These are phyloP conservation scores for Prunella strophiata DNA, from an alignment of 2,797 vertebrate genomes.

Conservation along the genomic window DNA sequence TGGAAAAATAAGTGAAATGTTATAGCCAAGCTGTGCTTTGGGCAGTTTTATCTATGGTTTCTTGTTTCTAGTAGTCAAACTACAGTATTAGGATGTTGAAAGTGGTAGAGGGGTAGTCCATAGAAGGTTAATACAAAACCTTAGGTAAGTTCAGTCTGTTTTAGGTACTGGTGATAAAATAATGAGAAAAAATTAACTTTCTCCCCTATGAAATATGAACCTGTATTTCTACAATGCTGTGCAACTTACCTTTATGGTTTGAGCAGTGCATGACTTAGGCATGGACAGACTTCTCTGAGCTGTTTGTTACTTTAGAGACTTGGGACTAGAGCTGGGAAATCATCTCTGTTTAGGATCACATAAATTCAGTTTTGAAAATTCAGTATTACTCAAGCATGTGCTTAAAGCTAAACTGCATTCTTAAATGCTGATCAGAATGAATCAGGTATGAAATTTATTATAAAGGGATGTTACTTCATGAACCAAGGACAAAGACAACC, in stretches of 20 bases:
- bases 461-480: fast-evolving
- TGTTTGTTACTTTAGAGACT: neutral
- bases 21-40: neutral
- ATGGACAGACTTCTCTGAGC: neutral
- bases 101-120: fast-evolving
- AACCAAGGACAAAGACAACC: neutral
- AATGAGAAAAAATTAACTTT: neutral
- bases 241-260: neutral
- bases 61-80: neutral
- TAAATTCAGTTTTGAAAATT: neutral
- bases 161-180: neutral
- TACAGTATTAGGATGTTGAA: neutral
- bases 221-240: neutral
- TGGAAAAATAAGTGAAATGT: neutral
- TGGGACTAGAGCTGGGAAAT: neutral
- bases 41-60: neutral
- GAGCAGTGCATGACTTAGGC: fast-evolving
- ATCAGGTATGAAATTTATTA: neutral
- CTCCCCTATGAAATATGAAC: neutral
- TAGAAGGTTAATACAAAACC: neutral
- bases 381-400: neutral
- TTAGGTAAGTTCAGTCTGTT: neutral
- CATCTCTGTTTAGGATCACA: neutral
- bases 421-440: neutral
- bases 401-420: neutral